A percentile compares a stretch with the other conserved stretches of the same genome.
Evolutionary conservation across 2,113 vertebrate genomes (phyloP).

Genomic region (Nibea coibor): DNA sequence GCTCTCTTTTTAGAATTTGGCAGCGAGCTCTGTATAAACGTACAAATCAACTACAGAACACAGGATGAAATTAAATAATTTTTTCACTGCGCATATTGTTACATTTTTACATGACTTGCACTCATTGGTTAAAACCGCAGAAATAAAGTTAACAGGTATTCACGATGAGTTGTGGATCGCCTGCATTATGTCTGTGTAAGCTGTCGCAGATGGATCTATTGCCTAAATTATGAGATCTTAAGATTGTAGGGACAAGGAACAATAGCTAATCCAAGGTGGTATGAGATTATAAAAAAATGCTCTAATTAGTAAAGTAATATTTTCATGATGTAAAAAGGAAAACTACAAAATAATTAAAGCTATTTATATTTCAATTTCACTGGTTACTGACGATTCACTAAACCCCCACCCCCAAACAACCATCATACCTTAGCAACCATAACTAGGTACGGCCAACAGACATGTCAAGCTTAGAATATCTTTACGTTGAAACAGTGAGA

Average conservation of each 20-base stretch:
- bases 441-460: not conserved
- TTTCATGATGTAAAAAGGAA: not conserved
- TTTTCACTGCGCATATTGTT: not conserved
- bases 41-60: conserved; percentile 41
- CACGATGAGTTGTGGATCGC: not conserved
- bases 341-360: not conserved
- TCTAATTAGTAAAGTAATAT: not conserved
- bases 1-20: conserved; percentile 57
- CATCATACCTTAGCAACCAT: not conserved
- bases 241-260: not conserved
- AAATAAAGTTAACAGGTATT: not conserved
- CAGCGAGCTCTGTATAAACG: conserved; percentile 25
- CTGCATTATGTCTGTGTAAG: not conserved
- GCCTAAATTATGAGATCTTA: not conserved
- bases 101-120: not conserved
- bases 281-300: not conserved
- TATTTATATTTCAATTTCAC: not conserved
- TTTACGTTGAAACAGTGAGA: not conserved
- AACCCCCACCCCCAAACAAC: not conserved
- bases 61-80: conserved; percentile 20
- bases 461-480: not conserved
- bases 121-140: not conserved
- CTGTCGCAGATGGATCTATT: not conserved
- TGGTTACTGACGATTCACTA: not conserved
- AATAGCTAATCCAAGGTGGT: not conserved